Evolutionary conservation across 2,888 invertebrate species (phyloP), one percentile per base, ranked within the genome.

Genomic region (Cryptops parisi): DNA sequence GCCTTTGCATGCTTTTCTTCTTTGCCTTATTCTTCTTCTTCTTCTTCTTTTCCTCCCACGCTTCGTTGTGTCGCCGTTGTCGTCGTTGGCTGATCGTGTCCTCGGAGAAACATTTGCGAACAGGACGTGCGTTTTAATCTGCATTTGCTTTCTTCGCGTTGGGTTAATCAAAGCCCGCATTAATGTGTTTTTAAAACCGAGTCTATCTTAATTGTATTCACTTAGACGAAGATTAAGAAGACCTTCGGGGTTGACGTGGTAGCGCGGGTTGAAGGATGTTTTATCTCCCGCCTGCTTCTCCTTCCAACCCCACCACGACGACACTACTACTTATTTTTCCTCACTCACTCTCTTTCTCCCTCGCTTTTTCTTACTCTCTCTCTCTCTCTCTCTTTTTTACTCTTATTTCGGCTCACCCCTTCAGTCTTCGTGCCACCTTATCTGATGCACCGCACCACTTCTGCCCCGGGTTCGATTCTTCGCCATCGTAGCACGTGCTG

Each of bases 141-240:
- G 50, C 40, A 40, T 50, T 50, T 50, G 41, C 40, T 38, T 12
- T 41, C 41, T 50, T 24, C 40, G 24, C 41, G 50, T 38, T 50
- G 41, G 50, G 50, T 50, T 50, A 50, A 50, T 50, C 50, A 50
- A 50, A 50, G 50, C 50, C 50, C 41, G 41, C 40, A 41, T 41
- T 50, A 50, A 50, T 50, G 40, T 41, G 50, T 50, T 50, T 50
- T 50, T 50, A 50, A 50, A 50, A 41, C 50, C 21, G 50, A 50
- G 50, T 40, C 26, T 50, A 40, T 50, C 50, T 40, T 50, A 50
- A 50, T 50, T 50, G 50, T 50, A 50, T 50, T 40, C 50, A 40
- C 50, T 33, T 33, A 33, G 33, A 33, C 33, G 33, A 15, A 33
- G 33, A 33, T 33, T 33, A 33, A 33, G 33, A 15, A 33, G 33